phyloP scores from a whole-genome alignment of 2,797 vertebrate species.

The Ceryle rudis region DNA sequence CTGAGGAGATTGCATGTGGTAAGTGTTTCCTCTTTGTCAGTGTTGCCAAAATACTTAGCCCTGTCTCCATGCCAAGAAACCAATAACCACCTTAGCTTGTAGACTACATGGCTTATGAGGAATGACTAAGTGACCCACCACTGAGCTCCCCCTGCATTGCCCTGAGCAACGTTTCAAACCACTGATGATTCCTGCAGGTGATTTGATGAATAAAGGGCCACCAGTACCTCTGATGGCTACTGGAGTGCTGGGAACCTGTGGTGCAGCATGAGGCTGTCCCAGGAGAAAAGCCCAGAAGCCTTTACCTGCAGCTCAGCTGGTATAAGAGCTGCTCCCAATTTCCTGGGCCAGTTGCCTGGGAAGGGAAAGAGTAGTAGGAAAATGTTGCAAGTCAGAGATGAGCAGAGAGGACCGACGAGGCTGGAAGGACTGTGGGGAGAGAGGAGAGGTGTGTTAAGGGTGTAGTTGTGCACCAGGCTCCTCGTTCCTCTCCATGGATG shows the following conservation, averaged over 20 bases:
- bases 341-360: neutral
- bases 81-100: neutral
- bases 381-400: accelerated
- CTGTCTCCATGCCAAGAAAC: neutral
- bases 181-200: neutral
- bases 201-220: neutral
- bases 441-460: neutral
- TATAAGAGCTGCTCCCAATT: neutral
- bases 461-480: neutral
- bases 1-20: neutral
- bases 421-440: neutral
- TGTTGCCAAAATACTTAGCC: neutral
- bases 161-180: neutral
- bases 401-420: accelerated
- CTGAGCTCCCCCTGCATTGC: neutral
- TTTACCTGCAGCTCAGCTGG: neutral
- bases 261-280: neutral
- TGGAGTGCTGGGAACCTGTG: neutral
- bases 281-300: neutral
- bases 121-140: neutral
- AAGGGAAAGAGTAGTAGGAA: neutral
- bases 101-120: neutral
- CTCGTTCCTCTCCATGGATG: neutral
- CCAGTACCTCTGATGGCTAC: neutral
- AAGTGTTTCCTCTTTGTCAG: neutral